Evolutionary conservation across 2,797 vertebrate genomes (phyloP).

Genomic region (Discoglossus pictus): DNA sequence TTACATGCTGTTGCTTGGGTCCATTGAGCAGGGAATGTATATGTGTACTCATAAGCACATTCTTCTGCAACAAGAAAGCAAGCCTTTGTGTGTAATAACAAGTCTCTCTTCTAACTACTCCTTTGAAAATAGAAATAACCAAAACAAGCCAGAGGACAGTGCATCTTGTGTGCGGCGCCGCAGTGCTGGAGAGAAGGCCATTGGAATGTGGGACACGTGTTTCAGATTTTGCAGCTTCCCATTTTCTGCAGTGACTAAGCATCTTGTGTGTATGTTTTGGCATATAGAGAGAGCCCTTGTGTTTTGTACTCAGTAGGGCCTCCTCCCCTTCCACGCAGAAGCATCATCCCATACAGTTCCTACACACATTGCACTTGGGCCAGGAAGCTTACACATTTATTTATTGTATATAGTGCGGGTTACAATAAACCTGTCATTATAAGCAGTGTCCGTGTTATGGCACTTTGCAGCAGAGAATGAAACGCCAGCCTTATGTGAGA

Average conservation of each 20-base stretch:
- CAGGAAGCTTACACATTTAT: too few relatives aligned
- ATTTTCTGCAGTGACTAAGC: slow-evolving; percentile 62
- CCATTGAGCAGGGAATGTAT: slow-evolving; percentile 34
- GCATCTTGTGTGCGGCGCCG: slow-evolving; percentile 56
- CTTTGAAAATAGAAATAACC: slow-evolving; percentile 56
- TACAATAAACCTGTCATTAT: too few relatives aligned
- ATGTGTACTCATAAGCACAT: slow-evolving; percentile 40
- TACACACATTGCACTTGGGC: too few relatives aligned
- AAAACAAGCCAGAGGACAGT: slow-evolving; percentile 56
- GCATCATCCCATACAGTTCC: slow-evolving; percentile 4
- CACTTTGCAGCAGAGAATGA: too few relatives aligned
- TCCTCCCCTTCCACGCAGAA: slow-evolving; percentile 11
- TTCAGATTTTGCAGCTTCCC: slow-evolving; percentile 59
- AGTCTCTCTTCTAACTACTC: slow-evolving; percentile 45
- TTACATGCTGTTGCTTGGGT: slow-evolving; percentile 25
- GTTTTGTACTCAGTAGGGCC: slow-evolving; percentile 13
- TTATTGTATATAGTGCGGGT: too few relatives aligned
- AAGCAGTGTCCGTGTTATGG: too few relatives aligned
- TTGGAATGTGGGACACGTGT: slow-evolving; percentile 62
- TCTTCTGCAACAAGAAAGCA: slow-evolving; percentile 31
- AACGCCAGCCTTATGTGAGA: too few relatives aligned
- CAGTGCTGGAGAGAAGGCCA: slow-evolving; percentile 55
- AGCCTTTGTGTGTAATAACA: slow-evolving; percentile 47
- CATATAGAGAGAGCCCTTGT: slow-evolving; percentile 54
- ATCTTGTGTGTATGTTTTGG: slow-evolving; percentile 54